Conservation (phyloP, 2,888 invertebrate species). For the Helobdella robusta region DNA sequence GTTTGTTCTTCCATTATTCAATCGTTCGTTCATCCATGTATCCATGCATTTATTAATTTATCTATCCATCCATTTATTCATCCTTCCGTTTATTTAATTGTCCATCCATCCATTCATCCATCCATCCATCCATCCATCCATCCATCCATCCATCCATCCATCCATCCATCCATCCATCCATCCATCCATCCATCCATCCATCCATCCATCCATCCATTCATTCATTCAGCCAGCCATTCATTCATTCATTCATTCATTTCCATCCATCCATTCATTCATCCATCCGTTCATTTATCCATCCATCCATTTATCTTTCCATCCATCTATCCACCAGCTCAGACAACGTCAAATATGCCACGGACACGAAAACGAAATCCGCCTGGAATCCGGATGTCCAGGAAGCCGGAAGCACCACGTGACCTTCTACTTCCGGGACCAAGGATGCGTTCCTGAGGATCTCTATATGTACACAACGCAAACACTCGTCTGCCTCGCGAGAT, state of each 20-base stretch:
- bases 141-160: too few species aligned
- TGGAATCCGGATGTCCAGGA: constrained; percentile 34
- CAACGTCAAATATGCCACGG: constrained; percentile 30
- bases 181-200: background rate
- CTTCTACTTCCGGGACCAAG: constrained; percentile 31
- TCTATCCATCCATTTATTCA: constrained; percentile 5
- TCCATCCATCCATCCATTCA: constrained; percentile 6
- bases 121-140: too few species aligned
- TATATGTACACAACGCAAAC: constrained; percentile 32
- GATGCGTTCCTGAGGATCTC: constrained; percentile 32
- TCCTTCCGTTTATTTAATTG: too few species aligned
- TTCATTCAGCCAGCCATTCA: background rate
- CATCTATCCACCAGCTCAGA: constrained; percentile 2
- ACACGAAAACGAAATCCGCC: constrained; percentile 30
- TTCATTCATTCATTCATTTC: background rate
- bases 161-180: too few species aligned
- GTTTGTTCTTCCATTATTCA: too few species aligned
- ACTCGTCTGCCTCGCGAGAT: constrained; percentile 31
- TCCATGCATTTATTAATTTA: background rate
- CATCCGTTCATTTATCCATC: background rate
- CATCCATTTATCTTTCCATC: too few species aligned
- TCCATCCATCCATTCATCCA: constrained; percentile 4
- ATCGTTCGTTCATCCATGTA: background rate
- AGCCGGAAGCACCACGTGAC: constrained; percentile 27
- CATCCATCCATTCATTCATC: background rate